Evolutionary conservation across 2,888 invertebrate species (phyloP).

Genomic region (Cheilosia urbana): DNA sequence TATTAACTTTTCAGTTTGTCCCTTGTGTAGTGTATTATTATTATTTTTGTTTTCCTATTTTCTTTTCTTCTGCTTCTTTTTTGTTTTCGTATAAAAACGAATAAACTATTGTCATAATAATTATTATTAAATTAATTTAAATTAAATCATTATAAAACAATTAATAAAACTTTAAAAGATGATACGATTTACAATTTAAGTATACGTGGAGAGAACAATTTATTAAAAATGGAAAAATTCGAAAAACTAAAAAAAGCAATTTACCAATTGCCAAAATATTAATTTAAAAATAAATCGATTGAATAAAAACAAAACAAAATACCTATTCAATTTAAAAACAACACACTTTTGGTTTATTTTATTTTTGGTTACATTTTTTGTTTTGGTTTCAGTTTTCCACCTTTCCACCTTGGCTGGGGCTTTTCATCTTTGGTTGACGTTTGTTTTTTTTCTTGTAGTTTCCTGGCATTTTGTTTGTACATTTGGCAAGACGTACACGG

Average conservation of each 20-base stretch:
- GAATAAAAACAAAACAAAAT: slow-evolving; percentile 54
- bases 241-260: slow-evolving; percentile 53
- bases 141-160: slow-evolving; percentile 32
- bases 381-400: slow-evolving; percentile 23
- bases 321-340: slow-evolving; percentile 61
- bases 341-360: slow-evolving; percentile 36
- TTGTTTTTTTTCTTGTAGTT: not conserved
- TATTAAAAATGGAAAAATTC: slow-evolving; percentile 42
- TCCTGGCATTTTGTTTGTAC: not conserved
- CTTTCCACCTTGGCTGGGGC: slow-evolving; percentile 23
- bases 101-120: slow-evolving; percentile 47
- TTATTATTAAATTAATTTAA: slow-evolving; percentile 58
- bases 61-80: slow-evolving; percentile 27
- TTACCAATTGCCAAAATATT: slow-evolving; percentile 69
- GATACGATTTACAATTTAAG: slow-evolving; percentile 71
- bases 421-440: slow-evolving; percentile 10
- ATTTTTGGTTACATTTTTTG: slow-evolving; percentile 2
- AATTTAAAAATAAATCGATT: slow-evolving; percentile 67
- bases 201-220: slow-evolving; percentile 59
- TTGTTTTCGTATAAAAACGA: slow-evolving; percentile 30
- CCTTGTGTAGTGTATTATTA: slow-evolving; percentile 56
- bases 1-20: slow-evolving; percentile 60
- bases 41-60: slow-evolving; percentile 30
- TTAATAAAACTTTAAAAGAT: slow-evolving; percentile 28
- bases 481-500: too few species aligned